These are phyloP conservation scores for Miniopterus natalensis DNA, from an alignment of 2,113 vertebrate species.

Conservation along the genomic window DNA sequence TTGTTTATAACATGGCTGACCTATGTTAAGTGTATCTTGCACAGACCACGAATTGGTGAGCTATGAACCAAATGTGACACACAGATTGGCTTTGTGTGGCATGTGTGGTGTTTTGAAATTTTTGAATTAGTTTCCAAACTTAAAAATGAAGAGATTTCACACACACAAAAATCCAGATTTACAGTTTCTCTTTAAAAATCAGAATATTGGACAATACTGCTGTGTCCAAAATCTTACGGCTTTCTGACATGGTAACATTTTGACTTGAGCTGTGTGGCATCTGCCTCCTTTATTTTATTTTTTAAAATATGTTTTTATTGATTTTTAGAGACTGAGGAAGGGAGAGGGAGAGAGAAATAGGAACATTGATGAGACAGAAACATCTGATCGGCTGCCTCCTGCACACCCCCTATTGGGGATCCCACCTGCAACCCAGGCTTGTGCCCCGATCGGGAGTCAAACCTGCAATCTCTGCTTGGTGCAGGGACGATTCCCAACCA, in stretches of 20 bases:
- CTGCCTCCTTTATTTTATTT: neutral
- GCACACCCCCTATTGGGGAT: no score
- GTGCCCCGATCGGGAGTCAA: no score
- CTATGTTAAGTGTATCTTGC: neutral
- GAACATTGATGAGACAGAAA: no score
- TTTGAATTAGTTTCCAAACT: neutral
- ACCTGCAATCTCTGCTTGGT: no score
- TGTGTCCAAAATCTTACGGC: neutral
- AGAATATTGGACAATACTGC: neutral
- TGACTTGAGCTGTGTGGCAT: neutral
- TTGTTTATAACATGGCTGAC: fast-evolving
- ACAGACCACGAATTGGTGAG: neutral
- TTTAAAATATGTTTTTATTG: no score
- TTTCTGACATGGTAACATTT: neutral
- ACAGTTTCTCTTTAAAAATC: neutral
- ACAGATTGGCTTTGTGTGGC: neutral
- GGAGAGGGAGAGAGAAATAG: no score
- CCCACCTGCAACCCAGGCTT: no score
- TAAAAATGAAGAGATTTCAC: neutral
- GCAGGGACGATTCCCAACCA: no score
- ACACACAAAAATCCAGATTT: neutral
- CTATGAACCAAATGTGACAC: neutral
- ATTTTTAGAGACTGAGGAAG: no score
- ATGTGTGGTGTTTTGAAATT: neutral
- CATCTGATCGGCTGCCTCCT: no score